phyloP scores from a whole-genome alignment of 2,797 vertebrate genomes.

The Darevskia mixta region DNA sequence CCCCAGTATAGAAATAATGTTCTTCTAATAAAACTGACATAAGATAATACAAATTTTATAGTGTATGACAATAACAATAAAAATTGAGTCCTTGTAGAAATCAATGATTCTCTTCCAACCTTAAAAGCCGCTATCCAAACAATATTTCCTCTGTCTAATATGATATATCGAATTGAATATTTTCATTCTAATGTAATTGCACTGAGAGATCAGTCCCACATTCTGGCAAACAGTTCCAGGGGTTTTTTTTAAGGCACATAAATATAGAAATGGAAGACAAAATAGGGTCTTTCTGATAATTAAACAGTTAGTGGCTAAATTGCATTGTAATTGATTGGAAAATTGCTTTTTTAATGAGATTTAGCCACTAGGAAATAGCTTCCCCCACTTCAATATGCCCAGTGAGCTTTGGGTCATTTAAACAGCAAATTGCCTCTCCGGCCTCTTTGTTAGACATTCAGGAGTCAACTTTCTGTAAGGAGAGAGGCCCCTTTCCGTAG shows the following conservation, averaged over 20 bases:
- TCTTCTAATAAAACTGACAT: constrained; percentile 67
- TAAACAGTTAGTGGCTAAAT: constrained; percentile 81
- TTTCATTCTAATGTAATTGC: constrained; percentile 55
- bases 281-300: constrained; percentile 75
- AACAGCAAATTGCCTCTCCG: constrained; percentile 68
- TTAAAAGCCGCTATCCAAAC: constrained; percentile 42
- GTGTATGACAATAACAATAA: constrained; percentile 62
- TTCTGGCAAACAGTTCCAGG: constrained; percentile 45
- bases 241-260: constrained; percentile 56
- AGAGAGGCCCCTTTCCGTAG: fast-evolving
- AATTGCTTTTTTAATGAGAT: constrained; percentile 84
- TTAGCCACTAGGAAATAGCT: constrained; percentile 77
- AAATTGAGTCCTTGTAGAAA: constrained; percentile 58
- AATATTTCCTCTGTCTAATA: constrained; percentile 47
- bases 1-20: constrained; percentile 47
- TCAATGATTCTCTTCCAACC: constrained; percentile 55
- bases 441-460: constrained; percentile 19
- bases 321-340: constrained; percentile 81
- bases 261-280: constrained; percentile 62
- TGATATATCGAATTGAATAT: constrained; percentile 54
- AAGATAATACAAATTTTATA: constrained; percentile 65
- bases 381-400: constrained; percentile 60
- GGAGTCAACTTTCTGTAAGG: not conserved
- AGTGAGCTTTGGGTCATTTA: constrained; percentile 69
- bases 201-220: constrained; percentile 39